phyloP scores from a whole-genome alignment of 2,888 invertebrate genomes.

The Drosophila birchii region DNA sequence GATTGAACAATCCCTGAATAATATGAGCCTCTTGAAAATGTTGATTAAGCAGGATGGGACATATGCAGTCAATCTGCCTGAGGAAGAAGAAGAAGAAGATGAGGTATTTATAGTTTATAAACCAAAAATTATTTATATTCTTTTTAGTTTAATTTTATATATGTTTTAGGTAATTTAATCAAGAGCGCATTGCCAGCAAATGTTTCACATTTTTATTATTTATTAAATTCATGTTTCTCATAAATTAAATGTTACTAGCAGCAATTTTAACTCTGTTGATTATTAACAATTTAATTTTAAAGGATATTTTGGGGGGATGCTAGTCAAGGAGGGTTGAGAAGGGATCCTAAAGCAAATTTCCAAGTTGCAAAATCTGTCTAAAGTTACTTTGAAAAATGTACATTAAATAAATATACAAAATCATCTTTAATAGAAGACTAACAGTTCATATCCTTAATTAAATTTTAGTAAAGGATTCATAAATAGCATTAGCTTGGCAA shows the following conservation, averaged over 20 bases:
- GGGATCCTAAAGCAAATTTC: background rate
- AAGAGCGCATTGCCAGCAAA: background rate
- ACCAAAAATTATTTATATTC: too few relatives aligned
- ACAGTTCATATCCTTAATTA: too few relatives aligned
- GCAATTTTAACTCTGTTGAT: too few relatives aligned
- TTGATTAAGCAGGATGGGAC: background rate
- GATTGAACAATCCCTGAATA: background rate
- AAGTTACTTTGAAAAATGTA: too few relatives aligned
- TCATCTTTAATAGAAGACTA: too few relatives aligned
- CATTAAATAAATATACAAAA: too few relatives aligned
- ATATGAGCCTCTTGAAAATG: background rate
- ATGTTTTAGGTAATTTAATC: background rate
- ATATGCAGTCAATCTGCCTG: background rate
- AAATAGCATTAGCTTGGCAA: too few relatives aligned
- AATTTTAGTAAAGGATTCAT: too few relatives aligned
- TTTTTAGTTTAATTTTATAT: too few relatives aligned
- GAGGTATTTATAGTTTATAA: background rate
- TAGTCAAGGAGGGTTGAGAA: background rate
- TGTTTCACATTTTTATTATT: too few relatives aligned
- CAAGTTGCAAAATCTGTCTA: background rate
- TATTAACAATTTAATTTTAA: background rate
- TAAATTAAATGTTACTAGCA: background rate
- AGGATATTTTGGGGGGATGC: background rate
- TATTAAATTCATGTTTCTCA: too few relatives aligned
- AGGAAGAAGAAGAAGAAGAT: too few relatives aligned